Conservation (phyloP, 2,888 invertebrate genomes). For the Drosophila falleni region DNA sequence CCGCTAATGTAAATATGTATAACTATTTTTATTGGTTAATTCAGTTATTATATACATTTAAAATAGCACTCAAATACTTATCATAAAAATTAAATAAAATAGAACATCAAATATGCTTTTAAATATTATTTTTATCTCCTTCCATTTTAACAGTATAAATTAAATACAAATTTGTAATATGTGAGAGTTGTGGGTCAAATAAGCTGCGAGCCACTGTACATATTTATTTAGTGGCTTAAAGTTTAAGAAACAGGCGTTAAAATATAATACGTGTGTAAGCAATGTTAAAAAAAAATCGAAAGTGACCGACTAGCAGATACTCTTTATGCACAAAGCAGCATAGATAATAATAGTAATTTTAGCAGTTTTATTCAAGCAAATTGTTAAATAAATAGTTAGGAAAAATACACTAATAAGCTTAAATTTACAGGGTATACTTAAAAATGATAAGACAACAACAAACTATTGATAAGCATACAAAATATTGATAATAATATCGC, state of each 20-base stretch:
- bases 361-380: background rate
- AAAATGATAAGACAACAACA: conserved; percentile 67
- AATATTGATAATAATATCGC: conserved; percentile 10
- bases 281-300: background rate
- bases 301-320: conserved; percentile 1
- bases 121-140: too few species aligned
- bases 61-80: too few species aligned
- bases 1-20: too few species aligned
- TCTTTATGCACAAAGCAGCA: too few species aligned
- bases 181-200: too few species aligned
- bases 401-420: background rate
- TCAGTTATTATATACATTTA: too few species aligned
- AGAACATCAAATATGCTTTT: too few species aligned
- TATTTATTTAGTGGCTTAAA: conserved; percentile 51
- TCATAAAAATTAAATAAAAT: too few species aligned
- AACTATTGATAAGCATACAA: conserved; percentile 54
- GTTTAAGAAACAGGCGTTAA: conserved; percentile 58
- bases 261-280: conserved; percentile 28
- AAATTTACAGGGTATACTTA: conserved; percentile 6
- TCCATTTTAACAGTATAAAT: too few species aligned
- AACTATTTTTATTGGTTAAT: too few species aligned
- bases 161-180: too few species aligned
- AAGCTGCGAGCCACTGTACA: background rate
- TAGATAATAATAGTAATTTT: background rate
- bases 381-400: background rate